Conservation (phyloP, 2,113 vertebrate species). For the Lonchura striata region DNA sequence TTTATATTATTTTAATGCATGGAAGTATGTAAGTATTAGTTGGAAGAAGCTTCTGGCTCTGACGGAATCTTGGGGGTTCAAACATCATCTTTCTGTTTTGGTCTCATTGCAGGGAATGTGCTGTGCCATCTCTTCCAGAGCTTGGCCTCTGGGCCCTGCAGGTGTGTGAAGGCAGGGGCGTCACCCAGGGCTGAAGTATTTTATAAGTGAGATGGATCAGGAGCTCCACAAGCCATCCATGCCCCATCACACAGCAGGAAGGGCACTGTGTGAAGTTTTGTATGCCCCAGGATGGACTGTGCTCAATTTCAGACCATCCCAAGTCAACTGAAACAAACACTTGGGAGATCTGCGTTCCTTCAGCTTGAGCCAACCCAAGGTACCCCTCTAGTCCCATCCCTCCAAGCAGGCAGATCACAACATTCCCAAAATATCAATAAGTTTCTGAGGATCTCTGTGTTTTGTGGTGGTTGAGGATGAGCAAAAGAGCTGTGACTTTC, state of each 20-base stretch:
- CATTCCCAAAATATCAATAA: fast-evolving
- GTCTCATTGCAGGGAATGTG: neutral
- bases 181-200: neutral
- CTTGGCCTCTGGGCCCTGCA: neutral
- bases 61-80: neutral
- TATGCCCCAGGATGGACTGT: neutral
- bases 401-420: fast-evolving
- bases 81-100: neutral
- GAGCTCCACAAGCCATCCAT: neutral
- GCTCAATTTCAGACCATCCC: neutral
- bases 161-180: neutral
- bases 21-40: neutral
- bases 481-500: neutral
- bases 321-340: neutral
- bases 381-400: neutral
- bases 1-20: neutral
- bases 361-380: neutral
- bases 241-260: neutral
- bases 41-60: neutral
- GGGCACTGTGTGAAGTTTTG: neutral
- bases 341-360: neutral
- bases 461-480: neutral
- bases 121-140: neutral
- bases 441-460: neutral
- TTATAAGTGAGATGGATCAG: neutral